Conservation (phyloP, 2,113 vertebrate genomes). For the Canis aureus region DNA sequence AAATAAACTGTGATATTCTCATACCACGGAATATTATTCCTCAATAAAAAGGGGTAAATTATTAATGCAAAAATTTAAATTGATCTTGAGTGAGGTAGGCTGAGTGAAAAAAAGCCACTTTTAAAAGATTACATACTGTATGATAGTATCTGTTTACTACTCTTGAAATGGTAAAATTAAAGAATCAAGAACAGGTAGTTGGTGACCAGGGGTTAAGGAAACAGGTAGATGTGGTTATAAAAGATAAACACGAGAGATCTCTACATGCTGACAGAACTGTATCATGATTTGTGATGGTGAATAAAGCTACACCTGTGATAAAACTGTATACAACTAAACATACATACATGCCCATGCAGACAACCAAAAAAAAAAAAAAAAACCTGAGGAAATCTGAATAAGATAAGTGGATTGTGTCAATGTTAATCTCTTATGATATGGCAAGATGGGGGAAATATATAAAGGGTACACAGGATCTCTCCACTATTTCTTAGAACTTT, state of each 20-base stretch:
- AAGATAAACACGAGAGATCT: background rate
- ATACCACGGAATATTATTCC: background rate
- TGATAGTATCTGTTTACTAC: background rate
- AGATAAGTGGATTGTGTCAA: background rate
- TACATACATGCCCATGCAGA: too few relatives aligned
- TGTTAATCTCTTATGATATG: background rate
- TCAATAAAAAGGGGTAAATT: background rate
- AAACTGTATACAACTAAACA: background rate
- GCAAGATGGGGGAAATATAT: background rate
- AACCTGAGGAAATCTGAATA: background rate
- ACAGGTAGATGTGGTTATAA: background rate
- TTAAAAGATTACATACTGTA: background rate
- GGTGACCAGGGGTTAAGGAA: background rate
- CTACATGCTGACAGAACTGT: background rate
- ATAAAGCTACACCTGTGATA: background rate
- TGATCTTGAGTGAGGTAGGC: background rate
- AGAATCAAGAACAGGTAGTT: background rate
- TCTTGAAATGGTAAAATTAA: slow-evolving; percentile 35
- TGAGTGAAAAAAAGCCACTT: background rate
- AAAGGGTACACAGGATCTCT: background rate
- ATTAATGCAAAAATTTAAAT: background rate
- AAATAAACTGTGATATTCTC: background rate
- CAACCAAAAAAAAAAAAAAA: background rate
- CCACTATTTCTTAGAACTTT: background rate
- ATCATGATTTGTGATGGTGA: background rate